Evolutionary conservation across 2,888 invertebrate species (phyloP).

Genomic region (Nomada goodeniana): DNA sequence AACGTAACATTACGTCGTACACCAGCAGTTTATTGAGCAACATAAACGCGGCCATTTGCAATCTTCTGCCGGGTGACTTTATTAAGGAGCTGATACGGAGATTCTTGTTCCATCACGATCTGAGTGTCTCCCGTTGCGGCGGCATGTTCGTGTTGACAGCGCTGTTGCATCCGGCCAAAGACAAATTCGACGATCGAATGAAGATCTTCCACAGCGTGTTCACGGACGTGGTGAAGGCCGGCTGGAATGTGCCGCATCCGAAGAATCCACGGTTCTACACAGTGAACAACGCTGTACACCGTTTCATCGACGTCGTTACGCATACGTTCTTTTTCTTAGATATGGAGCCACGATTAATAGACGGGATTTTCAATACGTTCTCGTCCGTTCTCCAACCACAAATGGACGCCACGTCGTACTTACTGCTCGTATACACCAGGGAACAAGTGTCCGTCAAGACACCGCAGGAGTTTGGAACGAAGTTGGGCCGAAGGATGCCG

Average conservation of each 20-base stretch:
- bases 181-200: constrained; percentile 58
- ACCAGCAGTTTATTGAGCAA: neutral
- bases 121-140: accelerated
- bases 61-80: constrained; percentile 69
- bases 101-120: constrained; percentile 62
- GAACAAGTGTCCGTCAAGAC: constrained; percentile 12
- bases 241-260: constrained; percentile 63
- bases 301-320: neutral
- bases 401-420: constrained; percentile 61
- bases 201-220: constrained; percentile 47
- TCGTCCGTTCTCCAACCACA: constrained; percentile 53
- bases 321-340: accelerated
- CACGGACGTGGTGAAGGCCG: constrained; percentile 15
- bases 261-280: constrained; percentile 43
- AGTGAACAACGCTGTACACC: constrained; percentile 48
- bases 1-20: accelerated
- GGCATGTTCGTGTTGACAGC: neutral
- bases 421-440: constrained; percentile 54
- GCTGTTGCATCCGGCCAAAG: constrained; percentile 10
- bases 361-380: constrained; percentile 57
- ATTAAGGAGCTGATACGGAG: constrained; percentile 62
- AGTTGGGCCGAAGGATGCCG: constrained; percentile 39
- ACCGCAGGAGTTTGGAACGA: constrained; percentile 47
- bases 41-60: constrained; percentile 35
- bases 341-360: constrained; percentile 29